Evolutionary conservation across 2,888 invertebrate genomes (phyloP), one percentile per base, ranked within the genome.

Genomic region (Drosophila melanosoma): DNA sequence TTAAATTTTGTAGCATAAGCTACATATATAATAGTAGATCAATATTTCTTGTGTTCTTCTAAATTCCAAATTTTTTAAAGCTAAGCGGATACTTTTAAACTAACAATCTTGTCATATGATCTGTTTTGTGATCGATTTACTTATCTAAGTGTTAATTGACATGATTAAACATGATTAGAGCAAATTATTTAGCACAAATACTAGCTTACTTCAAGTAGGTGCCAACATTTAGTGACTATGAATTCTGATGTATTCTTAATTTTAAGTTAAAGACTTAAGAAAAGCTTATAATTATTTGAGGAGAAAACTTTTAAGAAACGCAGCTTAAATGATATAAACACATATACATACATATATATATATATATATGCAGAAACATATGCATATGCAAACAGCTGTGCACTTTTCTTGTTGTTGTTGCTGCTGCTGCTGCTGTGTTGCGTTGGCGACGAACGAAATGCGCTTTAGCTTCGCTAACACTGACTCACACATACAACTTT

Each of bases 371-470:
- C 26, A 26, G 26, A 29, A 29, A 29, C 5, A 29, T 5, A 29
- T 29, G 29, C 29, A 29, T 29, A 29, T 29, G 48, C 59, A 49
- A 76, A 74, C 76, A 70, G 66, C 76, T 78, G 70, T 52, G 53
- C 45, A 32, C 29, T 62, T 29, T 49, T 60, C 56, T 56, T 48
- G 8, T 52, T 56, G n/a, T 45, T 20, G 33, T 56, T 45, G 20
- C 40, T 33, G 54, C 26, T 38, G 20, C 20, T 23, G 29, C 17
- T n/a, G 42, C 59, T 51, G 33, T 60, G 73, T 78, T 74, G 78
- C 78, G 72, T 78, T 79, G 78, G 78, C 78, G 78, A 75, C 75
- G 70, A 51, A 60, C 54, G 58, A 69, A 76, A 60, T 65, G 74
- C 71, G 62, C 76, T 45, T 63, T 75, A 71, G 71, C 71, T 70